Conservation (phyloP, 2,888 invertebrate genomes). For the Neoitamus cyanurus region DNA sequence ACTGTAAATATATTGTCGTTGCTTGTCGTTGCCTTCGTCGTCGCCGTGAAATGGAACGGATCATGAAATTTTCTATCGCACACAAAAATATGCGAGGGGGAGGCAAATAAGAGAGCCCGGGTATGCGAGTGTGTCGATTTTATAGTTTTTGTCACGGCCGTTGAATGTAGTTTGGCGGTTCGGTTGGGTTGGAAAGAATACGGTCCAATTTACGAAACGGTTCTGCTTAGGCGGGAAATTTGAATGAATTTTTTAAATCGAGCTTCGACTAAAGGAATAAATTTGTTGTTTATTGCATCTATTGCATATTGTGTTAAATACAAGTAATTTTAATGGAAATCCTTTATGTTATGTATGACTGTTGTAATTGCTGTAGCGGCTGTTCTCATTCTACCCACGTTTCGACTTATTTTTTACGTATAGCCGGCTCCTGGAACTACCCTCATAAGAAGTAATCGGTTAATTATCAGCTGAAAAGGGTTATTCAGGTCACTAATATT, state of each 20-base stretch:
- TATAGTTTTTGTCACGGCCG: background rate
- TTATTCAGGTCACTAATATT: no score
- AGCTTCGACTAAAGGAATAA: no score
- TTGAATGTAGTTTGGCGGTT: background rate
- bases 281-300: no score
- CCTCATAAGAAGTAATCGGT: no score
- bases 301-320: no score
- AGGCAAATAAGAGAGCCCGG: background rate
- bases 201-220: background rate
- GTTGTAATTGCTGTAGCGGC: no score
- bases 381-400: no score
- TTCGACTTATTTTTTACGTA: no score
- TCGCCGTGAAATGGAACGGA: background rate
- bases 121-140: background rate
- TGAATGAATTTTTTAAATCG: background rate
- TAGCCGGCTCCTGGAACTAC: no score
- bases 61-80: background rate
- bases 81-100: background rate
- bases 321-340: no score
- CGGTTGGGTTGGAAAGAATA: background rate
- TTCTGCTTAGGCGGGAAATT: background rate
- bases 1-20: conserved; percentile 9
- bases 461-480: no score
- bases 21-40: background rate
- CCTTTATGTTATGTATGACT: no score